A percentile compares a stretch with the other conserved stretches of the same genome.
Evolutionary conservation across 2,797 vertebrate genomes (phyloP).

Genomic region (Hirundo rustica): DNA sequence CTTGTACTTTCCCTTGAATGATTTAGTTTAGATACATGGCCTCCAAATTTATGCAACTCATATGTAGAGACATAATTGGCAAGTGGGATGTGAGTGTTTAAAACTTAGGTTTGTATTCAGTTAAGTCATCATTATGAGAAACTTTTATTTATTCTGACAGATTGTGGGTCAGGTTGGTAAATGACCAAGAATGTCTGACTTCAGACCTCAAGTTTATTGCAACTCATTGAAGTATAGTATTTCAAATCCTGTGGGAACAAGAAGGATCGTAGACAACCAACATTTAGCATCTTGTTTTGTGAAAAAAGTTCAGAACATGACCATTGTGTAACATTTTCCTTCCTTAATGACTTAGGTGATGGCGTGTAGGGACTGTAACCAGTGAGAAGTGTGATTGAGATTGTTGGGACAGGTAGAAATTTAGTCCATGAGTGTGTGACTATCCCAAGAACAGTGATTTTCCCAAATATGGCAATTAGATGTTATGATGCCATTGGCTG

Average conservation of each 20-base stretch:
- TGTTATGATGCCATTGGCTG: background rate
- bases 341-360: background rate
- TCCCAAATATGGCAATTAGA: background rate
- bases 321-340: background rate
- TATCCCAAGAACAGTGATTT: background rate
- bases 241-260: conserved; percentile 16
- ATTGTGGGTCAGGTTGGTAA: background rate
- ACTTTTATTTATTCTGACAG: background rate
- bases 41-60: conserved; percentile 16
- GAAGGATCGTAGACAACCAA: conserved; percentile 8
- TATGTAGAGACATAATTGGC: background rate
- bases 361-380: background rate
- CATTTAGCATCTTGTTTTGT: background rate
- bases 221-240: background rate
- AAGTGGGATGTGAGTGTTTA: conserved; percentile 32
- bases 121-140: background rate
- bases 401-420: background rate
- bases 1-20: background rate
- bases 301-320: background rate
- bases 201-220: background rate
- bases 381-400: rapidly evolving
- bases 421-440: background rate
- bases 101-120: background rate
- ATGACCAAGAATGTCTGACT: conserved; percentile 27
- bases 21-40: background rate